Evolutionary conservation across 1,140 invertebrate genomes (phyloP).

Genomic region (Drosophila saltans): DNA sequence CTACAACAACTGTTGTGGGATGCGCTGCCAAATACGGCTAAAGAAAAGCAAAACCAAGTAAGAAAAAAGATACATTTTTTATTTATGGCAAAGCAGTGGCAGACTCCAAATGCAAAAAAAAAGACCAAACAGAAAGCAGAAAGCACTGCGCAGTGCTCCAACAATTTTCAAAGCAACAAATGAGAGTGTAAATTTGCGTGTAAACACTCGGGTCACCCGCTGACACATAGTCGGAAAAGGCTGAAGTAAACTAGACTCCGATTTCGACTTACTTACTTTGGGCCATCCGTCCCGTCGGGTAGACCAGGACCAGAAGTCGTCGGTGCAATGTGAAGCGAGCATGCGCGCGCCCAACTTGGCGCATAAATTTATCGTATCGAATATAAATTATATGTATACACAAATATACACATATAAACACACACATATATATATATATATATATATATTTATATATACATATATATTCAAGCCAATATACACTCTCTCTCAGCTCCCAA

Average conservation of each 20-base stretch:
- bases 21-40: constrained; percentile 76
- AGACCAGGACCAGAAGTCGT: constrained; percentile 47
- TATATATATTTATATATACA: background rate
- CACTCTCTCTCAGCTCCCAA: constrained; percentile 4
- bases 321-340: constrained; percentile 37
- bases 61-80: constrained; percentile 34
- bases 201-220: constrained; percentile 83
- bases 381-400: constrained; percentile 74
- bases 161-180: constrained; percentile 80
- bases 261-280: constrained; percentile 7
- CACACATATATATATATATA: background rate
- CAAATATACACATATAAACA: constrained; percentile 1
- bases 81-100: constrained; percentile 74
- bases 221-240: constrained; percentile 72
- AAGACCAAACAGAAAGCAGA: constrained; percentile 32
- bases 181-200: constrained; percentile 83
- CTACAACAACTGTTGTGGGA: constrained; percentile 65
- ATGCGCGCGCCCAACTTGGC: constrained; percentile 71
- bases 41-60: background rate
- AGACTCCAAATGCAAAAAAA: constrained; percentile 45
- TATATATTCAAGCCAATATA: constrained; percentile 60
- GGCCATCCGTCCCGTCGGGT: constrained; percentile 39
- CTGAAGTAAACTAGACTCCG: constrained; percentile 51
- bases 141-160: constrained; percentile 27
- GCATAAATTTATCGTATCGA: constrained; percentile 80